Evolutionary conservation across 2,113 vertebrate genomes (phyloP), one percentile per base, ranked within the genome.

Genomic region (Ceuthmochares aereus): DNA sequence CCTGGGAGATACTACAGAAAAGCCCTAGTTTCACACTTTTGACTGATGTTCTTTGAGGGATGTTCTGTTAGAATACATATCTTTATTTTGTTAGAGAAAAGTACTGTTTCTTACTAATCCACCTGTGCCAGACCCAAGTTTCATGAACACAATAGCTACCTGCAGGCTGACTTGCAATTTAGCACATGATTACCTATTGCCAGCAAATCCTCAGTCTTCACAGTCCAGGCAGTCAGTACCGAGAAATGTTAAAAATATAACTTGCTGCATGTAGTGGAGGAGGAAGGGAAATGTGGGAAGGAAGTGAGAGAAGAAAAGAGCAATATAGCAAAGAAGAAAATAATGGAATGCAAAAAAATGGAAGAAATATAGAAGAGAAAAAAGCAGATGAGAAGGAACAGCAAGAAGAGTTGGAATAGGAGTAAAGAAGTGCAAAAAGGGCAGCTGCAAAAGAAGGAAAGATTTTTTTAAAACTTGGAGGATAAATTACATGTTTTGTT

Each of bases 241-340:
- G 55, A 86, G 75, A 95, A 80, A 90, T 14, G 3, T 84, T 84
- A 36, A 74, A 93, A 94, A 67, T 77, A 93, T 76, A 51, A 81
- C 23, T 70, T 84, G 89, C 14, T 42, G 37, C 36, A 84, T 22
- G 77, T 54, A 90, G 34, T 1, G 2, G 42, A 80, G 75, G 51
- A 84, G 34, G 69, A 86, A 77, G 19, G 12, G 42, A 85, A 95
- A 36, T 34, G 12, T 14, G 37, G 11, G 14, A 93, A 94, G 32
- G n/a, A 93, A 79, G 25, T 21, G 11, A 42, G 40, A 82, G 45
- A 83, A 88, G 36, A 87, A 89, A 91, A 87, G 22, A 88, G 37
- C 25, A 62, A 56, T 63, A 67, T n/a, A 81, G 3, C 81, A 60
- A 86, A 74, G 14, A 70, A 23, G 8, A 25, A 51, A 85, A 80